Evolutionary conservation across 2,113 vertebrate genomes (phyloP), one percentile per base, ranked within the genome.

Genomic region (Zosterops lateralis): DNA sequence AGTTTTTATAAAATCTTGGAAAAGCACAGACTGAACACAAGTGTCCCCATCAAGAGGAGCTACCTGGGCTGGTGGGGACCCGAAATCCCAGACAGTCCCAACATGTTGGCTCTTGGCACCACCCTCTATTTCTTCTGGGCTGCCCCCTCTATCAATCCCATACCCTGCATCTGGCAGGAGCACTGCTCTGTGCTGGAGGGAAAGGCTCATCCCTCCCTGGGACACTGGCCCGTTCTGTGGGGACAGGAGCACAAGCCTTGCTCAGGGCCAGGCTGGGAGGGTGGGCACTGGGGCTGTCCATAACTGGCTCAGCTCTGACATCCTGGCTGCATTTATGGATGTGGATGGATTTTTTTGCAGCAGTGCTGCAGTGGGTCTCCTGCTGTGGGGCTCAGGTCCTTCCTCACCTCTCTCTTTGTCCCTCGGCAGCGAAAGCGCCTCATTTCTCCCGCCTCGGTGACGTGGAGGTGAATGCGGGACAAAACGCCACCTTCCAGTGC

Each of bases 401-500:
- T 45, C 16, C n/a, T 86, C 60, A 77, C 34, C 32, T 82, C 50
- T 92, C 1, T 0, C 19, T 78, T n/a, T 54, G 31, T 84, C 76
- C 62, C 74, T 57, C 0, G 92, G 88, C 95, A 99, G 99, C 99
- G 12, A 99, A 99, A 97, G 98, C 99, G 0, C 99, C 99, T 2
- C 99, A 99, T 92, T 99, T 99, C 97, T 99, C 98, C 75, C 98
- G 99, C 82, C 98, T 99, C 76, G 99, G 99, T 1, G 99, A 99
- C 0, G 99, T 99, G 97, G 99, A 99, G 97, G 98, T 99, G 93
- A 99, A 99, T 2, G 99, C 99, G 0, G 99, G 99, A 71, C 99
- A 99, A 96, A 99, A 99, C 0, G 99, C 99, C 81, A 98, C 99
- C 20, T 99, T 99, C 96, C 99, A 99, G 95, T 99, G 99, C 12